Conservation (phyloP, 2,797 vertebrate genomes). For the Poeciliopsis turneri region DNA sequence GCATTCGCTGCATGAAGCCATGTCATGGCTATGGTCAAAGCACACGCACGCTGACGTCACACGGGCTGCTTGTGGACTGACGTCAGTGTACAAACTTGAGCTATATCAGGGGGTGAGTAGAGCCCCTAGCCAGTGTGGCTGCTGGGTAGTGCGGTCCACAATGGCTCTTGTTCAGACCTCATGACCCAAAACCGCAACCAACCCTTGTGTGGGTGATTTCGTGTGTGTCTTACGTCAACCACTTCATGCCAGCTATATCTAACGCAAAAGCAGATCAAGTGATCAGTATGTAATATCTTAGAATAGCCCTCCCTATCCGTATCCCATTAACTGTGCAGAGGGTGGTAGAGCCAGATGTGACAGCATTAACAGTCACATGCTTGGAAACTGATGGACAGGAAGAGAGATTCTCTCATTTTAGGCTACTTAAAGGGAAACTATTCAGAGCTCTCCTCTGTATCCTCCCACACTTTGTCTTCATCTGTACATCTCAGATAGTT, state of each 20-base stretch:
- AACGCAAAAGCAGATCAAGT: slow-evolving; percentile 60
- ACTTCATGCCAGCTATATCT: slow-evolving; percentile 59
- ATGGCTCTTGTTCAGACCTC: slow-evolving; percentile 69
- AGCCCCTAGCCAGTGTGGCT: slow-evolving; percentile 51
- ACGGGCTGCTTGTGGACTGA: slow-evolving; percentile 66
- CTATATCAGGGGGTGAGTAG: slow-evolving; percentile 54
- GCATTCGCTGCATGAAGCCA: slow-evolving; percentile 38
- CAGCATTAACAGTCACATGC: slow-evolving; percentile 45
- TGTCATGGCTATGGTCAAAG: slow-evolving; percentile 49
- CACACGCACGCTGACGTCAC: slow-evolving; percentile 64
- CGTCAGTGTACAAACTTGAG: slow-evolving; percentile 55
- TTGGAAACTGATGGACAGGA: slow-evolving; percentile 19
- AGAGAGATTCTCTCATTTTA: slow-evolving; percentile 26
- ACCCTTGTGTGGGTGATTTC: slow-evolving; percentile 16
- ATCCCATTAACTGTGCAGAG: slow-evolving; percentile 38
- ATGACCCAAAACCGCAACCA: slow-evolving; percentile 58
- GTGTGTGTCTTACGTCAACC: slow-evolving; percentile 43
- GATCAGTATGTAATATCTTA: slow-evolving; percentile 64
- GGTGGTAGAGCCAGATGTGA: slow-evolving; percentile 58
- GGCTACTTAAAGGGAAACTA: slow-evolving; percentile 27
- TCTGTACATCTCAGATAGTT: slow-evolving; percentile 30
- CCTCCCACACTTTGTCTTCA: slow-evolving; percentile 16
- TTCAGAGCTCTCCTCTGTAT: slow-evolving; percentile 13
- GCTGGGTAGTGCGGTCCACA: slow-evolving; percentile 56
- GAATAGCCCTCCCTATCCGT: slow-evolving; percentile 43